Conservation (phyloP, 2,797 vertebrate species). For the Caiman crocodilus region DNA sequence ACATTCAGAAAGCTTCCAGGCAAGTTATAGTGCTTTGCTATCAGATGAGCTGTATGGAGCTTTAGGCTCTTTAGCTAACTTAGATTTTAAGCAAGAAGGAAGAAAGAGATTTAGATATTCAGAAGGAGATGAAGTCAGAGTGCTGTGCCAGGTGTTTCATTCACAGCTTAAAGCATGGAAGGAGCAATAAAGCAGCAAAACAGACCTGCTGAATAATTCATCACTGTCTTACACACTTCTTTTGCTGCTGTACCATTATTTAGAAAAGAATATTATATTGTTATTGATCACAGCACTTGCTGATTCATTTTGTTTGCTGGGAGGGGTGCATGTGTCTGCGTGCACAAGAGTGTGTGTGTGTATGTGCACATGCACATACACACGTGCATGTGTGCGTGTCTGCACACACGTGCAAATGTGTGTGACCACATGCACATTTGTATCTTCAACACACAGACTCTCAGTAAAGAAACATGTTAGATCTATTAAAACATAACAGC, state of each 20-base stretch:
- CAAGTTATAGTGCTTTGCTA: slow-evolving; percentile 16
- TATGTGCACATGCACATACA: slow-evolving; percentile 3
- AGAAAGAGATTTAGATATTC: slow-evolving; percentile 66
- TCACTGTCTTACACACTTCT: slow-evolving; percentile 72
- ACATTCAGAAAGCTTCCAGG: slow-evolving; percentile 17
- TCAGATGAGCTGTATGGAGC: slow-evolving; percentile 30
- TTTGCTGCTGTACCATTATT: slow-evolving; percentile 75
- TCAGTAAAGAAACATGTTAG: slow-evolving; percentile 59
- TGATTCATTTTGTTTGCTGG: slow-evolving; percentile 83
- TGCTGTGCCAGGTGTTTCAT: slow-evolving; percentile 75
- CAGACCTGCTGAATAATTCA: slow-evolving; percentile 83
- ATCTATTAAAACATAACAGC: slow-evolving; percentile 57
- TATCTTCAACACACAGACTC: slow-evolving; percentile 63
- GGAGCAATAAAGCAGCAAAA: slow-evolving; percentile 68
- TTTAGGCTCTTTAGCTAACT: slow-evolving; percentile 58
- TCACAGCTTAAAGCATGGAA: slow-evolving; percentile 71
- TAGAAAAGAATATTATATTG: slow-evolving; percentile 81
- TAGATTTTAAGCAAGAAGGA: slow-evolving; percentile 43
- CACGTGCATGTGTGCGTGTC: too few relatives aligned
- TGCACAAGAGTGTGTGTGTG: slow-evolving; percentile 23
- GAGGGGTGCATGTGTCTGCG: slow-evolving; percentile 72
- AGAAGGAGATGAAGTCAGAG: slow-evolving; percentile 60
- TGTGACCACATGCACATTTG: not conserved
- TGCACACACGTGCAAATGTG: too few relatives aligned
- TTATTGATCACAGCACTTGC: slow-evolving; percentile 83